Conservation (phyloP, 2,888 invertebrate genomes). For the Rutpela maculata region DNA sequence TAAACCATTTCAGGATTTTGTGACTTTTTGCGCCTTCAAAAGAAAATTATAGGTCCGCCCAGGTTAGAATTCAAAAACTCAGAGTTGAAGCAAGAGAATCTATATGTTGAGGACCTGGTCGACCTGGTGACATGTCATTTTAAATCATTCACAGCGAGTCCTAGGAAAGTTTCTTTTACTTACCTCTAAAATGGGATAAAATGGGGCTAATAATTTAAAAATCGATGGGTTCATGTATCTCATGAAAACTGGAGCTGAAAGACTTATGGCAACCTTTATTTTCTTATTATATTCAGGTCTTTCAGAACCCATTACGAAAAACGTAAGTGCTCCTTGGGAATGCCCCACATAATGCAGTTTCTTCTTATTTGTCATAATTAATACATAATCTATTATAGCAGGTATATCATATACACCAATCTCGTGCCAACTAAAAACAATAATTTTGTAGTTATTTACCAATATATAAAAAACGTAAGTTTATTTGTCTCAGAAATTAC, state of each 20-base stretch:
- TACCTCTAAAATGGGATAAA: neutral
- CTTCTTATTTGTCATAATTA: neutral
- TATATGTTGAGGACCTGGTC: too few species aligned
- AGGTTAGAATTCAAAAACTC: too few species aligned
- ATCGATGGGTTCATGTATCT: neutral
- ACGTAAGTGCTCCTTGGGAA: neutral
- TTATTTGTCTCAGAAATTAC: too few species aligned
- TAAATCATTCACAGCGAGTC: too few species aligned
- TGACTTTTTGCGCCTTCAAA: too few species aligned
- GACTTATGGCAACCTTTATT: neutral
- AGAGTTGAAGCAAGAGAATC: too few species aligned
- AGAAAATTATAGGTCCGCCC: too few species aligned
- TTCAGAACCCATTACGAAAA: neutral
- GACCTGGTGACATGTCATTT: too few species aligned
- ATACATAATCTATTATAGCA: neutral
- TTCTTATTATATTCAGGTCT: neutral
- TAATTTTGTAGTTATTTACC: too few species aligned
- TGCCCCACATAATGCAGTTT: neutral
- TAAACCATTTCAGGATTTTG: too few species aligned
- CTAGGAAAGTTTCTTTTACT: neutral
- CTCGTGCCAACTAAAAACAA: neutral
- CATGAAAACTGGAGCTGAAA: neutral
- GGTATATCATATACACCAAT: neutral
- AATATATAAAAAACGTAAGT: too few species aligned
- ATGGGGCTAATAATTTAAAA: neutral